These are phyloP conservation scores for Drosophila auraria DNA, from an alignment of 1,140 invertebrate genomes.

Conservation along the genomic window DNA sequence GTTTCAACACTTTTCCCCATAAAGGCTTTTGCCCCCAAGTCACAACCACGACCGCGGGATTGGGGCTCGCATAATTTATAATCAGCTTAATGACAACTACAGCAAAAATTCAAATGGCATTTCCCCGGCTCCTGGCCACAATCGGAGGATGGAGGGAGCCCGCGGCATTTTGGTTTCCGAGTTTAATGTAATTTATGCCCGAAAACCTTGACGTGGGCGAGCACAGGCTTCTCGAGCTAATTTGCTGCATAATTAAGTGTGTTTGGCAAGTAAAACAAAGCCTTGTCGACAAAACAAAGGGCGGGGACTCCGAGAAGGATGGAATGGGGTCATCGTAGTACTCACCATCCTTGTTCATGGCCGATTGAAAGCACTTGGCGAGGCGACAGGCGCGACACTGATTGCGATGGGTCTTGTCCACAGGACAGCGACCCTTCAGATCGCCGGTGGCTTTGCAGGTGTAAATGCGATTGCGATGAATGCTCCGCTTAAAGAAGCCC, in stretches of 20 bases:
- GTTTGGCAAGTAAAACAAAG: constrained; percentile 75
- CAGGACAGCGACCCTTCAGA: constrained; percentile 96
- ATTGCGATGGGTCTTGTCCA: constrained; percentile 98
- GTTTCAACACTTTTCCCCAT: constrained; percentile 20
- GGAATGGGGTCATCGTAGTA: constrained; percentile 46
- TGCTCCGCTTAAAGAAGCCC: constrained; percentile 98
- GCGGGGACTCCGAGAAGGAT: neutral
- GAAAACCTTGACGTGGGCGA: constrained; percentile 35
- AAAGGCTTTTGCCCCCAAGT: constrained; percentile 8
- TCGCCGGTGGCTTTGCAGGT: constrained; percentile 98
- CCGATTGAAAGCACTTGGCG: constrained; percentile 98
- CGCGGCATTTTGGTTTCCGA: constrained; percentile 71
- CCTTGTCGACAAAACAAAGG: constrained; percentile 40
- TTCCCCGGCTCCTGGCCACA: constrained; percentile 26
- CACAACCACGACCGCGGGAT: constrained; percentile 17
- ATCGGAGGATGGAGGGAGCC: constrained; percentile 32
- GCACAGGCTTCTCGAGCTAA: constrained; percentile 55
- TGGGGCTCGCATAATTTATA: constrained; percentile 73
- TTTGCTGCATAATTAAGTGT: constrained; percentile 80
- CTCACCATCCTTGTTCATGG: constrained; percentile 99
- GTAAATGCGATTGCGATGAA: constrained; percentile 97
- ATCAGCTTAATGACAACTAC: constrained; percentile 81
- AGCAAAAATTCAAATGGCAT: constrained; percentile 57
- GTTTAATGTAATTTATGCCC: constrained; percentile 78
- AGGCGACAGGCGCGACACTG: constrained; percentile 98